Evolutionary conservation across 1,140 invertebrate species (phyloP).

Genomic region (Aphidius gifuensis): DNA sequence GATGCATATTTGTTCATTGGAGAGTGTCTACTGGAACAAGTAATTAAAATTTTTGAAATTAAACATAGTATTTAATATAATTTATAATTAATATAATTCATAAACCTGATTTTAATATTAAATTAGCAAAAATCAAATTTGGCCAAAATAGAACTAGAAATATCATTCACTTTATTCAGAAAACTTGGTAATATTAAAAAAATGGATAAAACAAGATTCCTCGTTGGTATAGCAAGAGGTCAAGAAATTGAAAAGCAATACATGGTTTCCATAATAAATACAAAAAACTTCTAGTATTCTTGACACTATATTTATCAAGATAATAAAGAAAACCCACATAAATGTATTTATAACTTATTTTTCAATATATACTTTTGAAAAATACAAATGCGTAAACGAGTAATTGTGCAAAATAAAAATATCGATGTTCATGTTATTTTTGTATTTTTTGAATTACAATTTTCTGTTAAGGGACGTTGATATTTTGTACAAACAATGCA

Average conservation of each 20-base stretch:
- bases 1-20: constrained; percentile 36
- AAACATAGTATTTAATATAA: neutral
- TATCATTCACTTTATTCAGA: constrained; percentile 30
- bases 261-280: neutral
- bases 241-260: constrained; percentile 3
- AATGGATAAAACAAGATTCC: constrained; percentile 34
- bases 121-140: constrained; percentile 27
- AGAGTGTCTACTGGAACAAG: constrained; percentile 34
- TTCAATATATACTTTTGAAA: too few species aligned
- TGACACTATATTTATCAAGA: too few species aligned
- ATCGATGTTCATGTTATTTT: too few species aligned
- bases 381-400: too few species aligned
- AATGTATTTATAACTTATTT: too few species aligned
- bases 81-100: neutral
- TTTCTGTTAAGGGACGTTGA: too few species aligned
- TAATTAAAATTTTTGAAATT: constrained; percentile 11
- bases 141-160: constrained; percentile 34
- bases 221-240: constrained; percentile 40
- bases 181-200: constrained; percentile 23
- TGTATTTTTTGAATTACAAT: too few species aligned
- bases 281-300: too few species aligned
- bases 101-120: neutral
- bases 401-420: too few species aligned
- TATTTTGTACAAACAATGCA: too few species aligned
- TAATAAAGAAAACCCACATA: too few species aligned